Percentiles rank a stretch among this genome's conserved stretches.
These are phyloP conservation scores for Caenorhabditis virilis DNA, from an alignment of 2,888 invertebrate genomes.

Conservation along the genomic window DNA sequence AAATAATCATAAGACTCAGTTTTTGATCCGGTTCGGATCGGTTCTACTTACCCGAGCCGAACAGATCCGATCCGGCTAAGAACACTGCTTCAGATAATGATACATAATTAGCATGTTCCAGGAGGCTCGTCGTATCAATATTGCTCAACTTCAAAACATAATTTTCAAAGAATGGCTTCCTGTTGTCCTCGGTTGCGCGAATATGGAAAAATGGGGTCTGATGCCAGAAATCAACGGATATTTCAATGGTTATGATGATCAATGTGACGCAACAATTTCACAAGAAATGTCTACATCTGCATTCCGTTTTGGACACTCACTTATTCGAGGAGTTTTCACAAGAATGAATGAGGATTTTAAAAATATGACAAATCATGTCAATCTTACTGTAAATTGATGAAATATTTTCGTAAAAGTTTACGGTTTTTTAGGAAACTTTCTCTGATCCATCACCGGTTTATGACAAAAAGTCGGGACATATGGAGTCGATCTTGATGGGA, in stretches of 20 bases:
- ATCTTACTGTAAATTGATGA: slow-evolving; percentile 19
- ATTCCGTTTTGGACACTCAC: slow-evolving; percentile 76
- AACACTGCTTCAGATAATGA: too few species aligned
- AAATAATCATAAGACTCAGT: neutral
- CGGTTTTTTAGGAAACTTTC: slow-evolving; percentile 54
- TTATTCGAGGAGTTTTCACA: slow-evolving; percentile 81
- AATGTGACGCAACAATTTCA: slow-evolving; percentile 79
- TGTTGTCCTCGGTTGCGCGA: slow-evolving; percentile 78
- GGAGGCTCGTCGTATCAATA: slow-evolving; percentile 70
- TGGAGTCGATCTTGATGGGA: slow-evolving; percentile 68
- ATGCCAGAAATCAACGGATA: slow-evolving; percentile 76
- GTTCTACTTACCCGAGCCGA: too few species aligned
- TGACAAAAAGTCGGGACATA: slow-evolving; percentile 61
- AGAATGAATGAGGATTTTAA: slow-evolving; percentile 70
- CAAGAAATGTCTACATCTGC: slow-evolving; percentile 81
- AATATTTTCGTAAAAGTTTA: neutral
- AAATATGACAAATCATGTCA: slow-evolving; percentile 43
- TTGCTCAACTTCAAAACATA: slow-evolving; percentile 74
- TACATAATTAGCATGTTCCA: too few species aligned
- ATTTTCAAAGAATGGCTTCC: slow-evolving; percentile 76
- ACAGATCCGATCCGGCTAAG: too few species aligned
- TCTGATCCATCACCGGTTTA: slow-evolving; percentile 63
- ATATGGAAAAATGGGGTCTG: slow-evolving; percentile 85
- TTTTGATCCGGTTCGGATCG: neutral
- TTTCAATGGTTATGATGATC: slow-evolving; percentile 74